Evolutionary conservation across 2,888 invertebrate genomes (phyloP), one percentile per base, ranked within the genome.

Genomic region (Meiosimyza platycephala): DNA sequence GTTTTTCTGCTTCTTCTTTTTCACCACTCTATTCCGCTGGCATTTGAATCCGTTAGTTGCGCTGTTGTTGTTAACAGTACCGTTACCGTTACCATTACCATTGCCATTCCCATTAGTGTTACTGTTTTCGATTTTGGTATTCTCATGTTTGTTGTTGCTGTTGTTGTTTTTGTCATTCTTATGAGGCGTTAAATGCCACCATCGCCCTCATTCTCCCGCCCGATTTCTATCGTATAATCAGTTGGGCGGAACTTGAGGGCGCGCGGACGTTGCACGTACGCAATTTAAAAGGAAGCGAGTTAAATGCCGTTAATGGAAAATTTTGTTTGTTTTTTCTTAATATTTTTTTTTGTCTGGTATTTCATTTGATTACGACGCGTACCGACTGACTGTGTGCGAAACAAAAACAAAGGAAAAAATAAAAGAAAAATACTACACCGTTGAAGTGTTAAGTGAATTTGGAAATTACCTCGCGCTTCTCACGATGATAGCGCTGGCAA

Each of bases 161-260:
- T 33, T 33, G n/a, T 63, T 63, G 72, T 48, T 59, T 64, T 22
- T 50, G 15, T 55, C 67, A 62, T 65, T 57, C 64, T 73, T 73
- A 69, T 59, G 69, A 69, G 64, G 70, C 73, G 65, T 70, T 73
- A 70, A 73, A 69, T 70, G 69, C 70, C 65, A 52, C 28, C 28
- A 59, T 52, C 40, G 9, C 54, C 33, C 40, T 40, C 6, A 7
- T 40, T 9, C 9, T 40, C 40, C 40, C 9, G 40, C 40, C 40
- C 40, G 40, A 40, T 40, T 40, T 40, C 40, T 40, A 40, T 28
- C 40, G 9, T 40, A 9, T 40, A 40, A 40, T 40, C 47, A 62
- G 52, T 12, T 52, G 52, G 59, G 22, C 33, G 22, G 59, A 7
- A 28, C 28, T 22, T 28, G 11, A 13, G 59, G 11, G 59, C 22